These are phyloP conservation scores for Spea multiplicata DNA, from an alignment of 2,113 vertebrate genomes.

Conservation along the genomic window DNA sequence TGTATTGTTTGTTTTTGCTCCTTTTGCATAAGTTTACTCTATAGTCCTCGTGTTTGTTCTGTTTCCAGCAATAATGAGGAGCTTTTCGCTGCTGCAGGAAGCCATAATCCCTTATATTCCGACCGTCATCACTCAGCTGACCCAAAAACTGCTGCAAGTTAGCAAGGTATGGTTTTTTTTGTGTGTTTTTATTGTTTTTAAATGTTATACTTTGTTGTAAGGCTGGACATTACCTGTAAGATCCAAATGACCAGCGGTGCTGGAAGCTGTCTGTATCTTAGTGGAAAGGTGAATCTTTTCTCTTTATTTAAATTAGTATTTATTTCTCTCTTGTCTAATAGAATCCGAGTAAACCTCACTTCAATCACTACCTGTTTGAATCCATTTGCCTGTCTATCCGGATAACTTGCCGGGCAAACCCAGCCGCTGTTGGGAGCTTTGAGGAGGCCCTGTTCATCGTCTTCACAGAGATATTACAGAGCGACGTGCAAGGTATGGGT, in stretches of 20 bases:
- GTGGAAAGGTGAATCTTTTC: not conserved
- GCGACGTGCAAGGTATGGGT: slow-evolving; percentile 88
- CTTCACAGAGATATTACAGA: slow-evolving; percentile 96
- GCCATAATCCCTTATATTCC: slow-evolving; percentile 94
- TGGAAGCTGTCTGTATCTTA: not conserved
- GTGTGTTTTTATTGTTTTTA: not conserved
- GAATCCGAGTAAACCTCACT: slow-evolving; percentile 99
- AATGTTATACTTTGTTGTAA: too few relatives aligned
- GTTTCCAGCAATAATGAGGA: slow-evolving; percentile 94
- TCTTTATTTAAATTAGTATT: slow-evolving; percentile 22
- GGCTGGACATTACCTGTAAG: too few relatives aligned
- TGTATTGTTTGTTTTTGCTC: too few relatives aligned
- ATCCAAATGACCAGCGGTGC: too few relatives aligned
- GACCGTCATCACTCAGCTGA: slow-evolving; percentile 91
- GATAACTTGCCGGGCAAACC: slow-evolving; percentile 93
- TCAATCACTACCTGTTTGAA: slow-evolving; percentile 99
- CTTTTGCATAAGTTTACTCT: not conserved
- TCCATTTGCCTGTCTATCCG: slow-evolving; percentile 92
- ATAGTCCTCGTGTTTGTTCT: not conserved
- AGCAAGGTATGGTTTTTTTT: slow-evolving; percentile 80
- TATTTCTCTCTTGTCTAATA: slow-evolving; percentile 58
- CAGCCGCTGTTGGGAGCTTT: slow-evolving; percentile 84
- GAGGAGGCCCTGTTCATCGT: slow-evolving; percentile 96
- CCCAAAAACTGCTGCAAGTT: slow-evolving; percentile 92
- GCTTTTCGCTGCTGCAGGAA: slow-evolving; percentile 96